phyloP scores from a whole-genome alignment of 2,797 vertebrate species.

The Periparus ater region DNA sequence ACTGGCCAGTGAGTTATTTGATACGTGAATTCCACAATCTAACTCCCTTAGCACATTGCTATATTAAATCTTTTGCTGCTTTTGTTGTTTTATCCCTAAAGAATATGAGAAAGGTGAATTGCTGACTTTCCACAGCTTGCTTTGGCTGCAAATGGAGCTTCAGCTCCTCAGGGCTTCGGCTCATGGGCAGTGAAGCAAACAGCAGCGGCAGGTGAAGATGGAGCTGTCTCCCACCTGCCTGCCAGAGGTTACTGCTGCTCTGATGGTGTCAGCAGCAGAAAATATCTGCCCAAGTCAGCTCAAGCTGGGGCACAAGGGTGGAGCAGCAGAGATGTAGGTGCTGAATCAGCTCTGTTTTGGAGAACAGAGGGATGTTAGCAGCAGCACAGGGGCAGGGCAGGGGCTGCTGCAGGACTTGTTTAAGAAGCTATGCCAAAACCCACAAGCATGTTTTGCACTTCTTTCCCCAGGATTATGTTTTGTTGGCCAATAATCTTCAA shows the following conservation, averaged over 20 bases:
- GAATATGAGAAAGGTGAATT: constrained; percentile 20
- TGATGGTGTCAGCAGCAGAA: background rate
- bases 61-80: constrained; percentile 1
- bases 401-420: background rate
- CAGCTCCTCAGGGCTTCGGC: constrained; percentile 27
- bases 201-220: background rate
- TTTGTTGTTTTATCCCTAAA: constrained; percentile 32
- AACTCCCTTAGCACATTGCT: background rate
- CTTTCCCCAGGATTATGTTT: background rate
- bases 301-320: background rate
- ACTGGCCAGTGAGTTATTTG: constrained; percentile 3
- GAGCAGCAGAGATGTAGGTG: background rate
- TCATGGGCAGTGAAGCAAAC: constrained; percentile 41
- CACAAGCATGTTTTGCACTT: background rate
- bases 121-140: constrained; percentile 23
- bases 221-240: constrained; percentile 50
- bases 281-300: background rate
- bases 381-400: background rate
- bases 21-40: background rate
- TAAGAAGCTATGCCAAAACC: background rate
- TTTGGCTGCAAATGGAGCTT: constrained; percentile 44
- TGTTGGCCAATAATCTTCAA: background rate
- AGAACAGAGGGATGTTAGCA: background rate
- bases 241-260: constrained; percentile 52
- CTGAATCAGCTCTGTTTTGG: background rate